A percentile compares a stretch with the other conserved stretches of the same genome.
Evolutionary conservation across 2,113 vertebrate genomes (phyloP).

Genomic region (Tursiops truncatus): DNA sequence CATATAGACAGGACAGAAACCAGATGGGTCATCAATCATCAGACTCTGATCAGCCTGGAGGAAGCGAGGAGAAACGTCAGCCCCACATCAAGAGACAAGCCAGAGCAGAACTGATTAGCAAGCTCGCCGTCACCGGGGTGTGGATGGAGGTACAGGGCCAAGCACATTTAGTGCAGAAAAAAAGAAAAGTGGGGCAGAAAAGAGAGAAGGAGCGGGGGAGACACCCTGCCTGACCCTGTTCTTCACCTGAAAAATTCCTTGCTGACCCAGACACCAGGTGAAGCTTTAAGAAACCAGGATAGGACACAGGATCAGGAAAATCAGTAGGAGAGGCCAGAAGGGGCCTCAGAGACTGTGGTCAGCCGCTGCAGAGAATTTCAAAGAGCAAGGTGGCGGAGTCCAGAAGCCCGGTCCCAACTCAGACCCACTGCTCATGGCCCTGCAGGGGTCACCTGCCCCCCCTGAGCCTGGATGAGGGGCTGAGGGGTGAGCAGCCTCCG

Average conservation of each 20-base stretch:
- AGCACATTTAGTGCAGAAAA: fast-evolving
- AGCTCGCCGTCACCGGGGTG: neutral
- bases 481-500: fast-evolving
- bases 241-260: neutral
- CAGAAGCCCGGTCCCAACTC: neutral
- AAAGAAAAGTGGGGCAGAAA: too few species aligned
- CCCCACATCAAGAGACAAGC: neutral
- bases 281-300: neutral
- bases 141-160: neutral
- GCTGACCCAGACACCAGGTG: neutral
- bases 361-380: fast-evolving
- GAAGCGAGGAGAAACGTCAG: neutral
- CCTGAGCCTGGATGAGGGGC: neutral
- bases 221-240: neutral
- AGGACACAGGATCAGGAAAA: neutral
- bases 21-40: neutral
- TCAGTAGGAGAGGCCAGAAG: fast-evolving
- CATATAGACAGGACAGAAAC: neutral
- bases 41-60: neutral
- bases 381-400: neutral
- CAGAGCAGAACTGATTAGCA: neutral
- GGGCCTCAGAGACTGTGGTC: fast-evolving
- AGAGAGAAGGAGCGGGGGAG: neutral
- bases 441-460: fast-evolving
- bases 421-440: neutral